Percentiles rank a stretch among this genome's conserved stretches.
phyloP scores from a whole-genome alignment of 1,140 invertebrate genomes.

The Heliconius himera region DNA sequence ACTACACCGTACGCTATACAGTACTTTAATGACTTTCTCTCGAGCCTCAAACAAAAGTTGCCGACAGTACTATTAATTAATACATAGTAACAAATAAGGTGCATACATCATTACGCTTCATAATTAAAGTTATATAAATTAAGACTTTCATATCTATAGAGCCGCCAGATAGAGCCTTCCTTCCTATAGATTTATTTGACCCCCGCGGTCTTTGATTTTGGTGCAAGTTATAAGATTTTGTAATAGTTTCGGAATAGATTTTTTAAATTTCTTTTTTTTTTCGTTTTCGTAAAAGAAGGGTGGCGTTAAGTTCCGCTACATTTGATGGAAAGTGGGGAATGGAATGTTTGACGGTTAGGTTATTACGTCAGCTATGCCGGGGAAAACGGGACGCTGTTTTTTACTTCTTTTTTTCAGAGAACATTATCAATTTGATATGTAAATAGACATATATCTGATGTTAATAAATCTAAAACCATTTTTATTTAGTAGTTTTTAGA shows the following conservation, averaged over 20 bases:
- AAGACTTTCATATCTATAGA: slow-evolving; percentile 31
- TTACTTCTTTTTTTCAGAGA: too few relatives aligned
- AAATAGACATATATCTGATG: too few relatives aligned
- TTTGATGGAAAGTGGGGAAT: too few relatives aligned
- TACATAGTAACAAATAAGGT: slow-evolving; percentile 15
- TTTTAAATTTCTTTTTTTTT: background rate
- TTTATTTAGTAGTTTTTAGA: too few relatives aligned
- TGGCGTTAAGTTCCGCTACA: too few relatives aligned
- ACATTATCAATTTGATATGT: too few relatives aligned
- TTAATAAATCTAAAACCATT: too few relatives aligned
- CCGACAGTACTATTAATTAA: slow-evolving; percentile 6
- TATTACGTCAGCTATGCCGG: too few relatives aligned
- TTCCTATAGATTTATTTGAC: slow-evolving; percentile 48
- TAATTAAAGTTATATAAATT: slow-evolving; percentile 35
- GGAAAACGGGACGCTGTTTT: too few relatives aligned
- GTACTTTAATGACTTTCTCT: slow-evolving; percentile 1
- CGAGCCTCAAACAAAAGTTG: background rate
- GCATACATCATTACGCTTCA: slow-evolving; percentile 29
- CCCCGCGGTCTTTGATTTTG: slow-evolving; percentile 36
- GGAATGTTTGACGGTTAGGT: too few relatives aligned
- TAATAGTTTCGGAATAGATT: background rate
- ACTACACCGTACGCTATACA: background rate
- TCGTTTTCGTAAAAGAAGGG: too few relatives aligned
- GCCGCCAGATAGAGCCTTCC: slow-evolving; percentile 41
- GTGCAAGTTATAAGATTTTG: background rate